A percentile compares a stretch with the other conserved stretches of the same genome.
These are phyloP conservation scores for Tiliqua scincoides DNA, from an alignment of 2,113 vertebrate genomes.

Conservation along the genomic window DNA sequence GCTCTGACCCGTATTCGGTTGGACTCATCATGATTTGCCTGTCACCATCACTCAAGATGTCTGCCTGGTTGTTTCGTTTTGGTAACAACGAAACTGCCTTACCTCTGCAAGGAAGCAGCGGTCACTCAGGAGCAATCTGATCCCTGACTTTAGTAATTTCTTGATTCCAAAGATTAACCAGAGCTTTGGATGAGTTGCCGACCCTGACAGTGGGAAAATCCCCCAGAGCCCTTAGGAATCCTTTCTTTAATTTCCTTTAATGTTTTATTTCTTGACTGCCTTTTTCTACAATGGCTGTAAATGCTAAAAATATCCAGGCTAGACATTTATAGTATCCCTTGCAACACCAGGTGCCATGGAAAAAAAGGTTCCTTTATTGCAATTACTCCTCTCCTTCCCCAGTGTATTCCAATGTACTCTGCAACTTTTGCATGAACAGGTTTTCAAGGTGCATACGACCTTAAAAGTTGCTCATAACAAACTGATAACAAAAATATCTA, in stretches of 20 bases:
- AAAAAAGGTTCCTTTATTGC: not conserved
- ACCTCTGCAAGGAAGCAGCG: too few species aligned
- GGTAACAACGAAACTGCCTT: too few species aligned
- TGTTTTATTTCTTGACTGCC: not conserved
- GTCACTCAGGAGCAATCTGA: too few species aligned
- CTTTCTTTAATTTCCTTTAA: not conserved
- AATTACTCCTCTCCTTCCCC: not conserved
- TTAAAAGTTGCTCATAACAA: conserved; percentile 60
- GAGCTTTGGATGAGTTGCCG: too few species aligned
- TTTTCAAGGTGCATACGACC: conserved; percentile 30
- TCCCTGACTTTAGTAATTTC: too few species aligned
- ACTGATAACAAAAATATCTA: conserved; percentile 39
- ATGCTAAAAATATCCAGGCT: not conserved
- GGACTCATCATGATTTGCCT: too few species aligned
- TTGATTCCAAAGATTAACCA: too few species aligned
- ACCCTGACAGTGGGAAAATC: too few species aligned
- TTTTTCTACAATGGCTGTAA: conserved; percentile 9
- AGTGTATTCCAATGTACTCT: not conserved
- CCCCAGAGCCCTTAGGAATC: too few species aligned
- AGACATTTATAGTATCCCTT: conserved; percentile 8
- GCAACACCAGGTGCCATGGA: not conserved
- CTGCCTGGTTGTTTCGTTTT: too few species aligned
- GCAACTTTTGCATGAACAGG: conserved; percentile 17
- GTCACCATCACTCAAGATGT: too few species aligned
- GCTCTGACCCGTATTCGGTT: too few species aligned